These are phyloP conservation scores for Dermatemys mawii DNA, from an alignment of 2,113 vertebrate genomes.

Conservation along the genomic window DNA sequence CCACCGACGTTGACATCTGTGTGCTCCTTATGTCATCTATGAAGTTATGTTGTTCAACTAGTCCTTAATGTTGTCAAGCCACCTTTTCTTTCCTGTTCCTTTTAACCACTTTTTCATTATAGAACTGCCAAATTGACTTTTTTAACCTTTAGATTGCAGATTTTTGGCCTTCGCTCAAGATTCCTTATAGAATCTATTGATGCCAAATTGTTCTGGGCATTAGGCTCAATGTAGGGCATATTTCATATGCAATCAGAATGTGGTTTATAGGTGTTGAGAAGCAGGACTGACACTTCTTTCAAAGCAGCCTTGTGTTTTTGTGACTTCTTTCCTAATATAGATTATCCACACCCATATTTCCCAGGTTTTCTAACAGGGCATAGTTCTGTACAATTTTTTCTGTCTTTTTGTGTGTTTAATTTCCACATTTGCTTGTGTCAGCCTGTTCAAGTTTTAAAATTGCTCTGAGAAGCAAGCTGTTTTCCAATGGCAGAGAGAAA, in stretches of 20 bases:
- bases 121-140: neutral
- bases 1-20: neutral
- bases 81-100: neutral
- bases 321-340: neutral
- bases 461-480: neutral
- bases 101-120: neutral
- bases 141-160: neutral
- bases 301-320: neutral
- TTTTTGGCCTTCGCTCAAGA: neutral
- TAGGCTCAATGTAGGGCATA: neutral
- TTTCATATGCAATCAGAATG: neutral
- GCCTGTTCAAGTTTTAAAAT: neutral
- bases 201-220: neutral
- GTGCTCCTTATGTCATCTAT: neutral
- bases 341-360: neutral
- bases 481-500: neutral
- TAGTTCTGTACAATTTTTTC: neutral
- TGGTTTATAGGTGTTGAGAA: neutral
- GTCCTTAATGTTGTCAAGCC: neutral
- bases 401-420: neutral
- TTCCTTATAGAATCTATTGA: neutral
- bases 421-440: neutral
- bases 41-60: neutral
- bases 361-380: neutral
- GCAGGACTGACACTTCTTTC: neutral